A percentile compares a stretch with the other conserved stretches of the same genome.
Evolutionary conservation across 2,797 vertebrate genomes (phyloP).

Genomic region (Enteromius trimaculatus): DNA sequence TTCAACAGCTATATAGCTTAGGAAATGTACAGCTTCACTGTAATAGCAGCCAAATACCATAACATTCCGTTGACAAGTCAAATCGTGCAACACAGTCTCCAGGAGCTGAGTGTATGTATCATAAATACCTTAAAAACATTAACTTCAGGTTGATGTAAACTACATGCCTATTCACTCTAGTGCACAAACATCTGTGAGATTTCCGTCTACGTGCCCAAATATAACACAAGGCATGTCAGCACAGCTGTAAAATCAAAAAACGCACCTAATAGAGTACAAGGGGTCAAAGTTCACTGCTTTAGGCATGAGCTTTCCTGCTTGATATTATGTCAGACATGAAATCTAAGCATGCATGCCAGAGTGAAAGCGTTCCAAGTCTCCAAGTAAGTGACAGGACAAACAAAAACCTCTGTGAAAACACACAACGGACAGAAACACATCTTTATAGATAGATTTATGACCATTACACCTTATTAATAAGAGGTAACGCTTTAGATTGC

Average conservation of each 20-base stretch:
- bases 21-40: not conserved
- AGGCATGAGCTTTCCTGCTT: not conserved
- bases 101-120: not conserved
- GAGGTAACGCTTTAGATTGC: not conserved
- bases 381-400: not conserved
- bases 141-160: not conserved
- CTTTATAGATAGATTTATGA: too few species aligned
- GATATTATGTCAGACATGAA: not conserved
- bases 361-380: not conserved
- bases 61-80: not conserved
- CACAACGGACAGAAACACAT: not conserved
- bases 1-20: not conserved
- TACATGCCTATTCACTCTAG: not conserved
- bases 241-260: not conserved
- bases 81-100: not conserved
- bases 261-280: not conserved
- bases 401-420: not conserved
- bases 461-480: not conserved
- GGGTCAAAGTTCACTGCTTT: slow-evolving; percentile 23
- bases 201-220: not conserved
- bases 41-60: not conserved
- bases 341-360: slow-evolving; percentile 6
- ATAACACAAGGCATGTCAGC: not conserved
- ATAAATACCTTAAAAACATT: not conserved
- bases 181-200: not conserved